Percentiles rank a stretch among this genome's conserved stretches.
Evolutionary conservation across 2,113 vertebrate genomes (phyloP).

Genomic region (Gopherus evgoodei): DNA sequence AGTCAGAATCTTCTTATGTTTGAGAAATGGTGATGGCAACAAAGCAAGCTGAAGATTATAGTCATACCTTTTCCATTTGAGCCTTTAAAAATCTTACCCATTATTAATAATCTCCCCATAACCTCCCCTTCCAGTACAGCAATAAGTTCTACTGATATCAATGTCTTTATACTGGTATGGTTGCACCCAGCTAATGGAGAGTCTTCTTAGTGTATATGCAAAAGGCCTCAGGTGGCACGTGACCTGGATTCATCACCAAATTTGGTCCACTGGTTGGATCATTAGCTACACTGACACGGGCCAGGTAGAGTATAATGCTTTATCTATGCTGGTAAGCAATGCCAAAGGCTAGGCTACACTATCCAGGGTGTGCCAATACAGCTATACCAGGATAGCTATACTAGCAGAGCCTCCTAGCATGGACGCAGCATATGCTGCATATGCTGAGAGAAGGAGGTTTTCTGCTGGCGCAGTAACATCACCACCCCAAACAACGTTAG

Average conservation of each 20-base stretch:
- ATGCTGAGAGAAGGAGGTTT: background rate
- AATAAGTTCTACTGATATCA: too few relatives aligned
- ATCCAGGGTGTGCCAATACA: too few relatives aligned
- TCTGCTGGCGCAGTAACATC: background rate
- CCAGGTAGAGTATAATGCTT: background rate
- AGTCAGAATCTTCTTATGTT: background rate
- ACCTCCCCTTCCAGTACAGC: too few relatives aligned
- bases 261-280: too few relatives aligned
- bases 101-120: too few relatives aligned
- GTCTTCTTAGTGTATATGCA: too few relatives aligned
- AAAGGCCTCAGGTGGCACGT: too few relatives aligned
- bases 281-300: too few relatives aligned
- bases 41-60: background rate
- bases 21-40: background rate
- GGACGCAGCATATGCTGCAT: background rate
- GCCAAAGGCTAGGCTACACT: background rate
- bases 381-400: background rate
- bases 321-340: background rate
- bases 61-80: too few relatives aligned
- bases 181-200: background rate
- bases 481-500: background rate
- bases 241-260: too few relatives aligned
- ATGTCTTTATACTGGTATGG: background rate
- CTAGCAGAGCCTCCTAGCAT: background rate
- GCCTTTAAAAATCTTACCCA: too few relatives aligned